Conservation (phyloP, 2,888 invertebrate species). For the Melitaea athalia region DNA sequence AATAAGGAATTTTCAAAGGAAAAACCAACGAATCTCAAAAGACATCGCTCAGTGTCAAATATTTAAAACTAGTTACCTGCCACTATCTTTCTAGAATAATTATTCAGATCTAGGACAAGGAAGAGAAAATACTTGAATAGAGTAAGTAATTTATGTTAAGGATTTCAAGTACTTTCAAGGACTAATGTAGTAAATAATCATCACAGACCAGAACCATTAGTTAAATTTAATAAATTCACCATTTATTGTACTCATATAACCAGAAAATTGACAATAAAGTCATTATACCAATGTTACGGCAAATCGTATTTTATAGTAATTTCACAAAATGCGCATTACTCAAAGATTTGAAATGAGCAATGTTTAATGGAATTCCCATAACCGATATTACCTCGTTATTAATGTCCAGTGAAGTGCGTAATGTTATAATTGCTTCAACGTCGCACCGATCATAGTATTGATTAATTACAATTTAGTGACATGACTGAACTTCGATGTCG, state of each 20-base stretch:
- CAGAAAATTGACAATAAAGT: not conserved
- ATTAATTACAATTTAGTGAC: constrained; percentile 26
- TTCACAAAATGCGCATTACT: not conserved
- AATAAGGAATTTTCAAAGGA: too few species aligned
- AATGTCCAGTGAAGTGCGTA: constrained; percentile 29
- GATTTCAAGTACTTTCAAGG: too few species aligned
- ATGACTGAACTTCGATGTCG: constrained; percentile 15
- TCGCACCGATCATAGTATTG: constrained; percentile 28
- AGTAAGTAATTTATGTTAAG: too few species aligned
- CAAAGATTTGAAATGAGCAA: constrained; percentile 6
- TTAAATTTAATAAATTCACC: not conserved
- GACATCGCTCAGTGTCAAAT: too few species aligned
- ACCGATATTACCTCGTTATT: constrained; percentile 27
- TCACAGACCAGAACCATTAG: not conserved
- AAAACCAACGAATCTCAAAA: too few species aligned
- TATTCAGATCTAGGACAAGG: too few species aligned
- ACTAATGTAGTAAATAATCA: too few species aligned
- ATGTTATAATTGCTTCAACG: constrained; percentile 33
- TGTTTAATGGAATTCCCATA: constrained; percentile 15
- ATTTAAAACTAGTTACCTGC: too few species aligned
- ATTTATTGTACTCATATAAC: not conserved
- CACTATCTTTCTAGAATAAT: too few species aligned
- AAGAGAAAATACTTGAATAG: too few species aligned
- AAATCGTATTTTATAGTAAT: constrained; percentile 1
- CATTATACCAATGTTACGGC: not conserved